Evolutionary conservation across 1,140 invertebrate genomes (phyloP), one percentile per base, ranked within the genome.

Genomic region (Pseudoatta argentina): DNA sequence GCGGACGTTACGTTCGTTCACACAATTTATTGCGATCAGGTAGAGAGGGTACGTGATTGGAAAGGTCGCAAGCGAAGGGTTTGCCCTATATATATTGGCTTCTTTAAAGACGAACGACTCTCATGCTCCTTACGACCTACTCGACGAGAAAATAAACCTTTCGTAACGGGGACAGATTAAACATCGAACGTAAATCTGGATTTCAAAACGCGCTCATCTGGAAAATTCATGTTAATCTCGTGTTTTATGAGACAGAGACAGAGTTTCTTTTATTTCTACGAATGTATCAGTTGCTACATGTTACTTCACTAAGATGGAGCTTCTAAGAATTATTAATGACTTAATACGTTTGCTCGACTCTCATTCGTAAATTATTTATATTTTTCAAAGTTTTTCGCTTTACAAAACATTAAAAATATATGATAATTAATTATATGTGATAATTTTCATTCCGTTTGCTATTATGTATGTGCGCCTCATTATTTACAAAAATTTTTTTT

Each of bases 11-110:
- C 79, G 79, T 83, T 83, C 79, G 79, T 83, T 83, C 79, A 83
- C 79, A 83, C 79, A 83, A 83, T 83, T 83, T 75, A 83, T 83
- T 83, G 79, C 79, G 73, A 83, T 83, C 69, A 75, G 69, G 39
- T 83, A 75, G 55, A 83, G 57, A 83, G 55, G 69, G 55, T 63
- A 83, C 79, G 79, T 83, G 79, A 83, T 83, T 83, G 79, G 79
- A 83, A 83, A 83, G 79, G 79, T 83, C 79, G 57, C 67, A 61
- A 79, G 67, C 59, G 79, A 83, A 83, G 69, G 79, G 69, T 55
- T 59, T 48, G 27, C 24, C 27, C 30, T 75, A 83, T 73, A 83
- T 73, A 83, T 44, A 75, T 8, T 16, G 8, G 69, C 55, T 83
- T 73, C 79, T 83, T 83, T 83, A 83, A 83, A 83, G 79, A 57